These are phyloP conservation scores for Triplophysa tibetana DNA, from an alignment of 2,113 vertebrate genomes.

Conservation along the genomic window DNA sequence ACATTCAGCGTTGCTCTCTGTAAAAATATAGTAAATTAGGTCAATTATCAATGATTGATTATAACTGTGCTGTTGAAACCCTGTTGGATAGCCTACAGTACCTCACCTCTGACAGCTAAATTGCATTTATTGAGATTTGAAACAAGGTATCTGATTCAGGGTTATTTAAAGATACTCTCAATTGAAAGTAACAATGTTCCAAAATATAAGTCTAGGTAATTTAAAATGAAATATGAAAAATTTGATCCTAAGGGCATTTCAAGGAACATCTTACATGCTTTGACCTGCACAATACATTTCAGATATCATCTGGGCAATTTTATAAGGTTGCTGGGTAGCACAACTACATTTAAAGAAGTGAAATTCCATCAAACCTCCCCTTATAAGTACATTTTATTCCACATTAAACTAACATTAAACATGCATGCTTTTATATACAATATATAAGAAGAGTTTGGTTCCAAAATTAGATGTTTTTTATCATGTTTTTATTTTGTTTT, in stretches of 20 bases:
- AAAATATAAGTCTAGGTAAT: background rate
- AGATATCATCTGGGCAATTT: too few relatives aligned
- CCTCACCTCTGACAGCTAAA: slow-evolving; percentile 24
- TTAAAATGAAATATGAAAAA: background rate
- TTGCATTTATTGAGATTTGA: slow-evolving; percentile 41
- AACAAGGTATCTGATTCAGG: slow-evolving; percentile 17
- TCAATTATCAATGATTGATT: slow-evolving; percentile 5
- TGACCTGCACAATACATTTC: background rate
- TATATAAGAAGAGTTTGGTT: too few relatives aligned
- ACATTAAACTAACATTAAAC: too few relatives aligned
- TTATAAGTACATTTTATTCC: too few relatives aligned
- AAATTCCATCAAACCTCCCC: too few relatives aligned
- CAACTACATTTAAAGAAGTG: too few relatives aligned
- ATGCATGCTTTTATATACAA: too few relatives aligned
- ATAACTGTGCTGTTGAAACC: background rate
- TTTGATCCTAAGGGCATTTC: background rate
- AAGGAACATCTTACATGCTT: background rate
- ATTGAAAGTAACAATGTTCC: slow-evolving; percentile 23
- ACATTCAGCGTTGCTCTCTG: background rate
- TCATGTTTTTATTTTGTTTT: too few relatives aligned
- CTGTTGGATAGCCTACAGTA: background rate
- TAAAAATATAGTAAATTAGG: background rate
- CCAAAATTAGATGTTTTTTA: too few relatives aligned
- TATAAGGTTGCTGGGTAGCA: background rate
- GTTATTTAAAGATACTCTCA: background rate